Conservation (phyloP, 2,888 invertebrate species). For the Synanthedon vespiformis region DNA sequence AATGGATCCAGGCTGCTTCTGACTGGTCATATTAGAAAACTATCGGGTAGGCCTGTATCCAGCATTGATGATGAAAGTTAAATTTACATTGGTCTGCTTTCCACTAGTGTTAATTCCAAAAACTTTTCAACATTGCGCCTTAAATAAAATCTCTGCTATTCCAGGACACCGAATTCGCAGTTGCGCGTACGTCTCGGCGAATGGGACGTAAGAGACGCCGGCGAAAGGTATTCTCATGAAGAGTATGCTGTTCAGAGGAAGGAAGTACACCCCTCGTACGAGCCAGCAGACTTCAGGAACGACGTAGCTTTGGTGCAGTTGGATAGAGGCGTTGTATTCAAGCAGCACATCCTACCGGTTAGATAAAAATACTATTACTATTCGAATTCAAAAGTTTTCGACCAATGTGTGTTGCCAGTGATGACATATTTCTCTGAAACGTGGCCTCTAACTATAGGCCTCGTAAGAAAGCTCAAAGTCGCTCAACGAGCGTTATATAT, state of each 20-base stretch:
- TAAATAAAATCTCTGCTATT: conserved; percentile 11
- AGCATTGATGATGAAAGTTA: no score
- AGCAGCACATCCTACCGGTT: conserved; percentile 91
- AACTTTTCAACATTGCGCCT: no score
- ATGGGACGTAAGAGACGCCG: conserved; percentile 90
- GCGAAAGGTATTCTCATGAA: conserved; percentile 86
- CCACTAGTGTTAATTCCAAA: no score
- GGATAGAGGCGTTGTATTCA: conserved; percentile 85
- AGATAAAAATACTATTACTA: conserved; percentile 10
- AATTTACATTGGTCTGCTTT: no score
- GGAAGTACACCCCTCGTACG: conserved; percentile 91
- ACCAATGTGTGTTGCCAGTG: no score
- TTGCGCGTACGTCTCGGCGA: conserved; percentile 91
- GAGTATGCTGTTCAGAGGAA: conserved; percentile 90
- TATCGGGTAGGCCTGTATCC: no score
- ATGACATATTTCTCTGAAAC: no score
- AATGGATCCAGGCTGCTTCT: no score
- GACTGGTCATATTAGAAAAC: no score
- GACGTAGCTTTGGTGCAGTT: conserved; percentile 88
- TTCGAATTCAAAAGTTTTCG: not conserved
- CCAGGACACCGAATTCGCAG: conserved; percentile 87
- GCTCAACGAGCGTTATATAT: no score
- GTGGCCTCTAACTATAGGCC: no score
- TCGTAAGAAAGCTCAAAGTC: no score
- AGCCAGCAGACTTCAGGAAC: conserved; percentile 91